Evolutionary conservation across 2,797 vertebrate species (phyloP).

Genomic region (Pseudopleuronectes americanus): DNA sequence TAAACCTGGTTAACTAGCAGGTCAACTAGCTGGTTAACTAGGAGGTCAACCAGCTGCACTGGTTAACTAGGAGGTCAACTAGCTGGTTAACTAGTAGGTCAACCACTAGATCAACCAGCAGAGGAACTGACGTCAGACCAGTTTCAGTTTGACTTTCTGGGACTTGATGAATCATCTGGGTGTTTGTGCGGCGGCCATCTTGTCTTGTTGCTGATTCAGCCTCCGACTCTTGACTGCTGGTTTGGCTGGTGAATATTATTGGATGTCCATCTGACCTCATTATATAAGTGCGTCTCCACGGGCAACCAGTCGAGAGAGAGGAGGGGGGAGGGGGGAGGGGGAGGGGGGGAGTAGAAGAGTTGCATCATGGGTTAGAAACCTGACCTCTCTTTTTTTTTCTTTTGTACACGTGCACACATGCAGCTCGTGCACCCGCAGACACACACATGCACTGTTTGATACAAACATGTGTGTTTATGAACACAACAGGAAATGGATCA

Average conservation of each 20-base stretch:
- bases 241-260: conserved; percentile 75
- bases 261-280: conserved; percentile 84
- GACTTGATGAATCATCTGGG: not conserved
- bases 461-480: conserved; percentile 55
- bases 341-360: conserved; percentile 20
- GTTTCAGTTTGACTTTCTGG: conserved; percentile 1
- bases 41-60: too few relatives aligned
- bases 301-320: conserved; percentile 61
- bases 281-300: conserved; percentile 77
- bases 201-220: conserved; percentile 65
- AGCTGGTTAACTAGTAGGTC: too few relatives aligned
- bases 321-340: not conserved
- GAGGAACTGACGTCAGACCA: not conserved
- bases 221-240: conserved; percentile 65
- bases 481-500: conserved; percentile 7
- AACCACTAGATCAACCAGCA: not conserved
- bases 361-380: conserved; percentile 83
- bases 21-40: too few relatives aligned
- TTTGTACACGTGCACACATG: conserved; percentile 1
- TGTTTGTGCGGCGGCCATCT: conserved; percentile 60
- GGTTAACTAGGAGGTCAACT: too few relatives aligned
- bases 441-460: conserved; percentile 11
- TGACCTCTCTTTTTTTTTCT: conserved; percentile 63
- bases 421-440: conserved; percentile 2
- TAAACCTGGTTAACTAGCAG: too few relatives aligned